These are phyloP conservation scores for Hypsibius dujardini DNA, from an alignment of 1,140 invertebrate species.

Conservation along the genomic window DNA sequence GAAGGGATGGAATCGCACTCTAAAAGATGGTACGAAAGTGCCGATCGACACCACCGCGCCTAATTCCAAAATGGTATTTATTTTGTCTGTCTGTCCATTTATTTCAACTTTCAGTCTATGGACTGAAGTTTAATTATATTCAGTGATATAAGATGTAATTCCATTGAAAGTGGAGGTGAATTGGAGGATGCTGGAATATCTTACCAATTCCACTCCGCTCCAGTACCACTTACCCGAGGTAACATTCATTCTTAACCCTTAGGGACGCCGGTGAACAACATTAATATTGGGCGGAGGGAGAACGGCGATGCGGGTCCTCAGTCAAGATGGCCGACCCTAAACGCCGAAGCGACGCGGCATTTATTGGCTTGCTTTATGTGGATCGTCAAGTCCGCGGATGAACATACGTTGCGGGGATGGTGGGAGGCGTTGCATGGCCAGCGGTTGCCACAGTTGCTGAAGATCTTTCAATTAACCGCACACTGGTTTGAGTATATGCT, in stretches of 20 bases:
- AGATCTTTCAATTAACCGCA: slow-evolving; percentile 63
- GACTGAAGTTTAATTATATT: slow-evolving; percentile 19
- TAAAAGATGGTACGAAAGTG: no score
- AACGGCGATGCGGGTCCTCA: slow-evolving; percentile 17
- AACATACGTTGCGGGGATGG: slow-evolving; percentile 53
- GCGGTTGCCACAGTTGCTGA: slow-evolving; percentile 56
- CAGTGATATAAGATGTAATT: not conserved
- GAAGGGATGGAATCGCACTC: no score
- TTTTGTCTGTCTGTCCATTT: no score
- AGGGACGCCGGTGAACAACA: no score
- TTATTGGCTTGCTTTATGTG: slow-evolving; percentile 72
- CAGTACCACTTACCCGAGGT: no score
- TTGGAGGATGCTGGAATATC: no score
- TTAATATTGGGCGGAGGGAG: no score
- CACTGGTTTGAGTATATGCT: slow-evolving; percentile 59
- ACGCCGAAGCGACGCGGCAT: slow-evolving; percentile 62
- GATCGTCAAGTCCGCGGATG: slow-evolving; percentile 72
- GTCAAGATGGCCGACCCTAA: slow-evolving; percentile 40
- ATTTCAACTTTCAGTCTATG: no score
- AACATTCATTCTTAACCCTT: no score
- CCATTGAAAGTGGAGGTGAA: not conserved
- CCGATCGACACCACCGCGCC: no score
- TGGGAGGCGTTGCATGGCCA: slow-evolving; percentile 53
- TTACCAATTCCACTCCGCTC: no score
- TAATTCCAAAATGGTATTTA: no score